Evolutionary conservation across 2,797 vertebrate species (phyloP).

Genomic region (Sylvilagus floridanus): DNA sequence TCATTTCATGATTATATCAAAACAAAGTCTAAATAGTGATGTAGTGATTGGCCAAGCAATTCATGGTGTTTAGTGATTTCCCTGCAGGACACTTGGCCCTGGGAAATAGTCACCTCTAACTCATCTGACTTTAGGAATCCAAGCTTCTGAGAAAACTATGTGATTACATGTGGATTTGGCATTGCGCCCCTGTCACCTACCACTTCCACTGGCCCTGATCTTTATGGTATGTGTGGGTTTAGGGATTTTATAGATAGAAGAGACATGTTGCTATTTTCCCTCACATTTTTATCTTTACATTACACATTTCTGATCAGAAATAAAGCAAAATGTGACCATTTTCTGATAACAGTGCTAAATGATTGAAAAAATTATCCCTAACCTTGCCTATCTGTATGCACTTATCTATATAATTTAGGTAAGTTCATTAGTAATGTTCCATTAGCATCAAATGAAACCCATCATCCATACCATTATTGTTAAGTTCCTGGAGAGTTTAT

Average conservation of each 20-base stretch:
- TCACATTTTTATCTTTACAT: not conserved
- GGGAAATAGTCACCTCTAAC: not conserved
- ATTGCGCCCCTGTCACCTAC: not conserved
- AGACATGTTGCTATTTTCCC: not conserved
- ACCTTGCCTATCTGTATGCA: not conserved
- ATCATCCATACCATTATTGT: not conserved
- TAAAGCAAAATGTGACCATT: not conserved
- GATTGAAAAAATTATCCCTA: not conserved
- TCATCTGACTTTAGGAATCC: not conserved
- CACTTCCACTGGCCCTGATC: not conserved
- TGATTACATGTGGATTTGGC: not conserved
- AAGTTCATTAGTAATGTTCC: not conserved
- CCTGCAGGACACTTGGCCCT: not conserved
- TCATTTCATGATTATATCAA: not conserved
- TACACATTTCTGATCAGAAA: not conserved
- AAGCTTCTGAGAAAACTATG: not conserved
- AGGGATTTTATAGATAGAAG: not conserved
- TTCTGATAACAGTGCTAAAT: not conserved
- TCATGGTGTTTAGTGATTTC: not conserved
- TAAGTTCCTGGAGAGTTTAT: not conserved
- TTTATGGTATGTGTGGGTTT: not conserved
- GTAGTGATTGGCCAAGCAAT: not conserved
- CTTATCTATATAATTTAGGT: not conserved
- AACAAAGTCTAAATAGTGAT: not conserved
- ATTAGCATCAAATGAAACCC: not conserved